phyloP scores from a whole-genome alignment of 2,113 vertebrate species.

The Sardina pilchardus region DNA sequence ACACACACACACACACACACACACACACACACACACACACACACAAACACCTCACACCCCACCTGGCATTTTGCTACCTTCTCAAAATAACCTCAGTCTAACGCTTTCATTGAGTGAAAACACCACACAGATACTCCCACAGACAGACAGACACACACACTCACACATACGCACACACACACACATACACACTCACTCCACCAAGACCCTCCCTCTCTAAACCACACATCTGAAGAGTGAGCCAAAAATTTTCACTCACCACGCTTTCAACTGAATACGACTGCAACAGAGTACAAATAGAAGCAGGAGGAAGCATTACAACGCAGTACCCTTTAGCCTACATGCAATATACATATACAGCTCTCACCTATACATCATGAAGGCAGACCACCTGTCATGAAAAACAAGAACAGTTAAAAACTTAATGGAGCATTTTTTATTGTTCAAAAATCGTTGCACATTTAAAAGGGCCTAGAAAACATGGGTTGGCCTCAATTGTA shows the following conservation, averaged over 20 bases:
- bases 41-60: background rate
- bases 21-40: background rate
- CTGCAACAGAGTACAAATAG: background rate
- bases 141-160: background rate
- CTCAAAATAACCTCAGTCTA: constrained; percentile 17
- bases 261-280: constrained; percentile 42
- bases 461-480: constrained; percentile 61
- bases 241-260: constrained; percentile 42
- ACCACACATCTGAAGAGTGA: constrained; percentile 59
- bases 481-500: constrained; percentile 67
- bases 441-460: constrained; percentile 65
- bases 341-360: background rate
- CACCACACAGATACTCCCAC: background rate
- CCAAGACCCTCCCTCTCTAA: constrained; percentile 48
- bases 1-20: constrained; percentile 4
- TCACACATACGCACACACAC: constrained; percentile 24
- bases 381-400: constrained; percentile 22
- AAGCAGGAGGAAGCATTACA: background rate
- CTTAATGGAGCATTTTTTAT: constrained; percentile 64
- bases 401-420: constrained; percentile 55
- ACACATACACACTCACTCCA: constrained; percentile 41
- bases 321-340: constrained; percentile 21
- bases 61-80: constrained; percentile 14
- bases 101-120: constrained; percentile 1
- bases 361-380: background rate